Percentiles rank a stretch among this genome's conserved stretches.
Evolutionary conservation across 2,888 invertebrate genomes (phyloP).

Genomic region (Plusia festucae): DNA sequence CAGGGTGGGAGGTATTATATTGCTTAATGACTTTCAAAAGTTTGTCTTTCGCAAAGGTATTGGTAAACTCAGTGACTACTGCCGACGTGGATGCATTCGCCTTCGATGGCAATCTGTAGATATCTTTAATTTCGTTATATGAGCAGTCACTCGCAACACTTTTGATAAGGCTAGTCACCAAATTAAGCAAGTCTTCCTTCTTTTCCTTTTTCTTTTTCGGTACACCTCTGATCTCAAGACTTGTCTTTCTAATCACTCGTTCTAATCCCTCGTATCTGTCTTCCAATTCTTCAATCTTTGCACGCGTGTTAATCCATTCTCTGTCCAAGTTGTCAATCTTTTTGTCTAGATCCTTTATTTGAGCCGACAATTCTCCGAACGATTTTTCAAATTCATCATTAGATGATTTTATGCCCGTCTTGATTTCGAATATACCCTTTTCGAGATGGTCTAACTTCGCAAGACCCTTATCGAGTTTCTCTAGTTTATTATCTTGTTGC

Average conservation of each 20-base stretch:
- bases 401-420: background rate
- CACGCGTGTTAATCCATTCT: background rate
- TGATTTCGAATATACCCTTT: background rate
- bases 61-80: too few relatives aligned
- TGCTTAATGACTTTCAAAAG: too few relatives aligned
- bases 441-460: background rate
- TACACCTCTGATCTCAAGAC: too few relatives aligned
- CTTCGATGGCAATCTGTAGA: too few relatives aligned
- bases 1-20: too few relatives aligned
- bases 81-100: too few relatives aligned
- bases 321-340: background rate
- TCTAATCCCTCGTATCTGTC: background rate
- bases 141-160: too few relatives aligned
- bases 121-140: too few relatives aligned
- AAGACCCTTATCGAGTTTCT: constrained; percentile 2
- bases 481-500: background rate
- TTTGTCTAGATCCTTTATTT: constrained; percentile 2
- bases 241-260: background rate
- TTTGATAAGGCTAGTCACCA: too few relatives aligned
- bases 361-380: background rate
- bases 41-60: too few relatives aligned
- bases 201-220: too few relatives aligned
- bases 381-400: constrained; percentile 1
- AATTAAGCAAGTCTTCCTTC: too few relatives aligned
- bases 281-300: background rate